A percentile compares a stretch with the other conserved stretches of the same genome.
These are phyloP conservation scores for Macrotis lagotis DNA, from an alignment of 2,113 vertebrate genomes.

Conservation along the genomic window DNA sequence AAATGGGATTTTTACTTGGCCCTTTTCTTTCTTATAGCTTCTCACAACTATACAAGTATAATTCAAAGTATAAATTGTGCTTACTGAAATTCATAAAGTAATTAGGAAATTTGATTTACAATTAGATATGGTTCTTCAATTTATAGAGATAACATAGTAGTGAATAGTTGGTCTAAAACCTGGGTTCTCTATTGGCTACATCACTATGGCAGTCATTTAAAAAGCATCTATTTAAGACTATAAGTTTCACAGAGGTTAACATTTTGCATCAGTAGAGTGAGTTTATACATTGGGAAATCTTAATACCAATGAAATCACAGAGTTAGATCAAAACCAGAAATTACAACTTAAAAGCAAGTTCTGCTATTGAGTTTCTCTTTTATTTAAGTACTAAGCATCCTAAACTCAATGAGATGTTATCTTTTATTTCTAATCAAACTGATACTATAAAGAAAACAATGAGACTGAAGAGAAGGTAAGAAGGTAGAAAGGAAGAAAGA, in stretches of 20 bases:
- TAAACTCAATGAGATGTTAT: background rate
- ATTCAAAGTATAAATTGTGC: slow-evolving; percentile 18
- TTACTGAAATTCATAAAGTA: slow-evolving; percentile 28
- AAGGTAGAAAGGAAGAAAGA: background rate
- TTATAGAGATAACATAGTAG: background rate
- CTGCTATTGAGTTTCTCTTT: background rate
- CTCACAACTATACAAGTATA: background rate
- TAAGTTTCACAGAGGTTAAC: background rate
- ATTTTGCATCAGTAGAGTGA: background rate
- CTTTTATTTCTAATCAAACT: slow-evolving; percentile 34
- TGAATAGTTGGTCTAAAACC: background rate
- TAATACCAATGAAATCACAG: background rate
- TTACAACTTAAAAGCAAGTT: background rate
- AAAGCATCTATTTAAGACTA: background rate
- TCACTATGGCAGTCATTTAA: background rate
- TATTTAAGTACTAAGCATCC: slow-evolving; percentile 17
- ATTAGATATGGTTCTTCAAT: background rate
- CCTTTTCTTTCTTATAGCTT: background rate
- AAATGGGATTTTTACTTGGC: background rate
- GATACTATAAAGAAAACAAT: slow-evolving; percentile 19
- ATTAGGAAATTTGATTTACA: background rate
- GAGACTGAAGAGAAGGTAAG: background rate
- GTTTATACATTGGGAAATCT: background rate
- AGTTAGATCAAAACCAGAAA: background rate
- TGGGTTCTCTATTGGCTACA: background rate